Base-by-base conservation (phyloP, 2,888 invertebrate species). In the Polydrusus cervinus region DNA sequence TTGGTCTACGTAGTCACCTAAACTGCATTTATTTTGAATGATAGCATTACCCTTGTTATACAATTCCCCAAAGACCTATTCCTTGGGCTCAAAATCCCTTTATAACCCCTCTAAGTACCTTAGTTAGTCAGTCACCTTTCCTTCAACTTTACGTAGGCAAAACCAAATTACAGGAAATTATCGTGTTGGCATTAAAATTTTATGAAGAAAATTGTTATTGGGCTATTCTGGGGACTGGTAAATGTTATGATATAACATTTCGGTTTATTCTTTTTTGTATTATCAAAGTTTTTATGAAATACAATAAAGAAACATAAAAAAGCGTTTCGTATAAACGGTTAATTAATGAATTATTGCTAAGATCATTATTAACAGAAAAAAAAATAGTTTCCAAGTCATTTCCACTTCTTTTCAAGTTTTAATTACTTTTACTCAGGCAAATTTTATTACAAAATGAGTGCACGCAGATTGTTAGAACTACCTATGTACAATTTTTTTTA, bases 1-100 rank as follows among this genome's bases (percentile, higher is more conserved):
- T 53, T 30, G 53, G 34, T 67, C 67, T 16, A 16, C 53, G 34
- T 14, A 67, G 67, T 53, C 53, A 67, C 16, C 67, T 51, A 53
- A 67, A 67, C 43, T 66, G 71, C 66, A 65, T 71, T 71, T 71
- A 71, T 71, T 71, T 71, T 71, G 66, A 71, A 65, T 65, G 71
- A 71, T 71, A 57, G 57, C 47, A 60, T 71, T 65, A 71, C 71
- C 71, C 71, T 71, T 71, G 71, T 71, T 67, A 71, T 11, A 65
- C 71, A 71, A 55, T 71, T 71, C 71, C 66, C 71, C 8, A 55
- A 40, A 16, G 67, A 67, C 18, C 67, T 20, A 67, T 67, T 67
- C 40, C 40, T 53, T 51, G 38, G 66, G 71, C 47, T 71, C 65
- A 43, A 64, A 71, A 71, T 71, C 71, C 71, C 65, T 45, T 71